Evolutionary conservation across 2,113 vertebrate genomes (phyloP), one percentile per base, ranked within the genome.

Genomic region (Paedocypris sp.): DNA sequence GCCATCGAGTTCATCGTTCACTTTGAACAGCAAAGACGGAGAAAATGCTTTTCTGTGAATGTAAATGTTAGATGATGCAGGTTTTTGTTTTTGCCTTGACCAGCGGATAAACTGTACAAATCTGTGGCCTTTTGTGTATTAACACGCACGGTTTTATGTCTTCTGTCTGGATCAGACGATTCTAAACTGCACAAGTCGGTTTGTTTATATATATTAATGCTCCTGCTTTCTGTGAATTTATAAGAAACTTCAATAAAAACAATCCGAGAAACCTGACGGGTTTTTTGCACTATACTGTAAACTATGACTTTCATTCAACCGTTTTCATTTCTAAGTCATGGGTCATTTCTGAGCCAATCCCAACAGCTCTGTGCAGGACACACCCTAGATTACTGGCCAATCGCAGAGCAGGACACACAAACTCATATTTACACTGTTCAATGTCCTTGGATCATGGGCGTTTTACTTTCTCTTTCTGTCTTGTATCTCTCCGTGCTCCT

Each of bases 171-270:
- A 2, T 25, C 18, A 29, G 2, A 33, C 50, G 23, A 13, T 53
- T 38, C 31, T 7, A 56, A 28, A 58, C 54, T 58, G 54, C 54
- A 43, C 53, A 57, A 43, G 31, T 43, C 41, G 43, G 12, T 57
- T 42, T 39, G 43, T 36, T 58, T 58, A 22, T 58, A 39, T 58
- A 58, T 58, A 58, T 58, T 31, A 57, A 58, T 43, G 1, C 31
- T 3, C 39, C 6, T 13, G n/a, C 19, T 29, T 19, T 6, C 10
- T 28, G 35, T 54, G 51, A 23, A 41, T 54, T 43, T 57, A 57
- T 57, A 43, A 57, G 11, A 57, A 43, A 58, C 31, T 32, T 3
- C 23, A 29, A 41, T 56, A 29, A 56, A 52, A 41, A 56, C 4
- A 41, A 5, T 41, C 41, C 29, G 5, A 26, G 15, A 41, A 41